These are phyloP conservation scores for Perca schrenkii DNA, from an alignment of 2,113 vertebrate species.

Conservation along the genomic window DNA sequence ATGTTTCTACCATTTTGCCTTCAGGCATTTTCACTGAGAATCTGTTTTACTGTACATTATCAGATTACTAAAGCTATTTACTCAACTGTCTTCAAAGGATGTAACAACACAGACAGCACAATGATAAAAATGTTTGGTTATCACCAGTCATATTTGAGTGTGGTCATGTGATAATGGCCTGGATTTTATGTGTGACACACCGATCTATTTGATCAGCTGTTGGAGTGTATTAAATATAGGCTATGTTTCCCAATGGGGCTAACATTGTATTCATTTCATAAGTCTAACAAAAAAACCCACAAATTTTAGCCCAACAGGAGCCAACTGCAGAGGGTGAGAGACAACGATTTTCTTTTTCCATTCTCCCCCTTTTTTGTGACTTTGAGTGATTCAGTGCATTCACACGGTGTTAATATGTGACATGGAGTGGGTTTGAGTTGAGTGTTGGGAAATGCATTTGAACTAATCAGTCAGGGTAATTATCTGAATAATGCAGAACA, in stretches of 20 bases:
- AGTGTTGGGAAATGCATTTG: slow-evolving; percentile 48
- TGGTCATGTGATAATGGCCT: slow-evolving; percentile 17
- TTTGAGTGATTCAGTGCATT: slow-evolving; percentile 32
- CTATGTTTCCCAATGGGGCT: slow-evolving; percentile 11
- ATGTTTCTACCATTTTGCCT: slow-evolving; percentile 20
- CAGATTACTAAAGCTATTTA: slow-evolving; percentile 20
- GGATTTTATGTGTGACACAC: slow-evolving; percentile 2
- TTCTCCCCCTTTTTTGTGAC: neutral
- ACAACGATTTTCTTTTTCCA: neutral
- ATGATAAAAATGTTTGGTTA: slow-evolving; percentile 19
- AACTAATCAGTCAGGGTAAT: slow-evolving; percentile 55
- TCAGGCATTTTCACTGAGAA: slow-evolving; percentile 2
- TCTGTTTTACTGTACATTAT: slow-evolving; percentile 5
- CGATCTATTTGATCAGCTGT: slow-evolving; percentile 52
- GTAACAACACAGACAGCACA: neutral
- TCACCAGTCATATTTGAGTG: slow-evolving; percentile 7
- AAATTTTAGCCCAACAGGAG: slow-evolving; percentile 61
- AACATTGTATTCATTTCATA: slow-evolving; percentile 19
- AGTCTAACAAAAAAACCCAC: slow-evolving; percentile 29
- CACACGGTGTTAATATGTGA: slow-evolving; percentile 30
- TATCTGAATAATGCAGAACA: slow-evolving; percentile 50
- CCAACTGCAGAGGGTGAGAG: slow-evolving; percentile 49
- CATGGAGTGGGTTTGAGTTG: slow-evolving; percentile 25
- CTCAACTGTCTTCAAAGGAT: slow-evolving; percentile 12
- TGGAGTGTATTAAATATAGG: slow-evolving; percentile 17